Percentiles rank a stretch among this genome's conserved stretches.
phyloP scores from a whole-genome alignment of 1,140 invertebrate species.

The Drosophila pachea region DNA sequence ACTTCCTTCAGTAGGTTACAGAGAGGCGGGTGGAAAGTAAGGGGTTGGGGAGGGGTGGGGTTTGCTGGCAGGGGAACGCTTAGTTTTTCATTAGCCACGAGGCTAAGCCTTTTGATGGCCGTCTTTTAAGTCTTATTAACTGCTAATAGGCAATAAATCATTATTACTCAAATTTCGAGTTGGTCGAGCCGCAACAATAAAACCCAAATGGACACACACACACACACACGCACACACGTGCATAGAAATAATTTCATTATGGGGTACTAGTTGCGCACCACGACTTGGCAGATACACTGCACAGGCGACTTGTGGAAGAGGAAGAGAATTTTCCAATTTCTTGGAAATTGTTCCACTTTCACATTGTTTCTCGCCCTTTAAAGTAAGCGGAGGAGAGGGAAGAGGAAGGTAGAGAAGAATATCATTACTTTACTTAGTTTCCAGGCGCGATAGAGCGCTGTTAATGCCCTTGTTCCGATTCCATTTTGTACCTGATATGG shows the following conservation, averaged over 20 bases:
- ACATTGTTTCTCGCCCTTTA: not conserved
- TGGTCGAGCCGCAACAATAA: slow-evolving; percentile 41
- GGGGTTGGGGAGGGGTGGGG: too few species aligned
- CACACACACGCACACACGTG: slow-evolving; percentile 30
- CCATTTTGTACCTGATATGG: not conserved
- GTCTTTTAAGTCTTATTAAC: slow-evolving; percentile 76
- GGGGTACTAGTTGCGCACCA: slow-evolving; percentile 1
- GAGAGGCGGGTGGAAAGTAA: too few species aligned
- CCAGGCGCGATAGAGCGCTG: not conserved
- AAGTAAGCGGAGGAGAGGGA: not conserved
- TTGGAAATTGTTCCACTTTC: not conserved
- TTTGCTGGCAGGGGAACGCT: slow-evolving; percentile 2
- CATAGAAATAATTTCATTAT: slow-evolving; percentile 60
- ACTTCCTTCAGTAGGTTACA: too few species aligned
- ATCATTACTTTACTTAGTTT: too few species aligned
- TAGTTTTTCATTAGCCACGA: slow-evolving; percentile 72
- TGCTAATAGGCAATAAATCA: slow-evolving; percentile 76
- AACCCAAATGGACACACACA: slow-evolving; percentile 4
- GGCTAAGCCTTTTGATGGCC: slow-evolving; percentile 66
- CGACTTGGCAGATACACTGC: slow-evolving; percentile 31
- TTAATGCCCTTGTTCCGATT: not conserved
- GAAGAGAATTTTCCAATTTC: not conserved
- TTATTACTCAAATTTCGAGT: slow-evolving; percentile 73
- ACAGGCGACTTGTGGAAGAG: too few species aligned
- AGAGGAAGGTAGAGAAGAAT: not conserved